phyloP scores from a whole-genome alignment of 2,797 vertebrate species.

The Anguilla obscura region DNA sequence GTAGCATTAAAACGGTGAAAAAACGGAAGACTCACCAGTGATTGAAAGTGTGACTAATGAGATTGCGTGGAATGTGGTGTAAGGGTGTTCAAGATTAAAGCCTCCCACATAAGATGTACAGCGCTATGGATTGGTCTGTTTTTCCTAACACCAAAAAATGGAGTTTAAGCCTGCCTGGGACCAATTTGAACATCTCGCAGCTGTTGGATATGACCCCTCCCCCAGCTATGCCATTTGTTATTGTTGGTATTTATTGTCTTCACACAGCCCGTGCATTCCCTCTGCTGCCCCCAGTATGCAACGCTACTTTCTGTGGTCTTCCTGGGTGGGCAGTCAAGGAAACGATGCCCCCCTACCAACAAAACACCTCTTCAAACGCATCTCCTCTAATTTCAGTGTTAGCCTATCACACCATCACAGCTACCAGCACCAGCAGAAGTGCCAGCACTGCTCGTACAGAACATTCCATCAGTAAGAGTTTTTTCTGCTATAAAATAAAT shows the following conservation, averaged over 20 bases:
- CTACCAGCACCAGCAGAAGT: background rate
- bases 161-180: conserved; percentile 47
- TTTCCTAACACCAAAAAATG: conserved; percentile 49
- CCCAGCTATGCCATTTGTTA: conserved; percentile 39
- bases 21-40: background rate
- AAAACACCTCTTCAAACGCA: background rate
- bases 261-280: conserved; percentile 4
- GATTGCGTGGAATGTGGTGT: conserved; percentile 58
- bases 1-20: background rate
- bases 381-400: conserved; percentile 4
- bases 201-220: conserved; percentile 31
- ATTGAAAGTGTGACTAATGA: conserved; percentile 38
- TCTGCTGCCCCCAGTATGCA: conserved; percentile 35
- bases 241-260: conserved; percentile 46
- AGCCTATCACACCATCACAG: conserved; percentile 27
- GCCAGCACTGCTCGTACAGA: conserved; percentile 24
- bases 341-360: background rate
- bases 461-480: background rate
- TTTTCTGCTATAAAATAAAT: background rate
- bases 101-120: conserved; percentile 29
- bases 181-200: conserved; percentile 61
- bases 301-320: conserved; percentile 23
- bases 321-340: conserved; percentile 25
- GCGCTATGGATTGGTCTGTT: conserved; percentile 52
- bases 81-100: conserved; percentile 7